A percentile compares a stretch with the other conserved stretches of the same genome.
Conservation (phyloP, 1,140 invertebrate species). For the Drosophila eugracilis region DNA sequence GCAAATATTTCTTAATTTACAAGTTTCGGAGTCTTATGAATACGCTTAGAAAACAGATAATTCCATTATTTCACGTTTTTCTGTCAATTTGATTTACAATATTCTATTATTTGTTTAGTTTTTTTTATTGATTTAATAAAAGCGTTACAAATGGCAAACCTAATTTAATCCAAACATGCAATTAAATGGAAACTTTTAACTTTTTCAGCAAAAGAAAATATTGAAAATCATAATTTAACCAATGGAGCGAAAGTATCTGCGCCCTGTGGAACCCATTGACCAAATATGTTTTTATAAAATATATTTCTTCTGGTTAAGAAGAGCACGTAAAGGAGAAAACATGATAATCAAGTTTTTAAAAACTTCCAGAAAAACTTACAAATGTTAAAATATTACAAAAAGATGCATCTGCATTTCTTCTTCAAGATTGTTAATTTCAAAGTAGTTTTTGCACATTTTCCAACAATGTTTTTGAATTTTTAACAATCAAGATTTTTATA, state of each 20-base stretch:
- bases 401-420: no score
- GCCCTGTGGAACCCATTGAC: constrained; percentile 20
- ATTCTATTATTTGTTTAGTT: constrained; percentile 75
- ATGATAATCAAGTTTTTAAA: constrained; percentile 2
- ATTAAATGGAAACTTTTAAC: constrained; percentile 65
- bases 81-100: constrained; percentile 69
- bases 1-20: constrained; percentile 44
- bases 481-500: no score
- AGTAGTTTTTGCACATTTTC: not conserved
- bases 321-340: constrained; percentile 12
- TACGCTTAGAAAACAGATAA: constrained; percentile 30
- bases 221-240: constrained; percentile 39
- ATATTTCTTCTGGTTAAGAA: constrained; percentile 15
- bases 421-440: not conserved
- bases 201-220: constrained; percentile 61
- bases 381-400: not conserved
- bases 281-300: constrained; percentile 16
- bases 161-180: constrained; percentile 34
- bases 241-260: constrained; percentile 48
- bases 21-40: constrained; percentile 28
- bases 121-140: constrained; percentile 77
- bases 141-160: constrained; percentile 36
- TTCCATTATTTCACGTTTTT: constrained; percentile 55
- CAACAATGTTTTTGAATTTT: not conserved
- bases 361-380: constrained; percentile 1